Base-by-base conservation (phyloP, 1,140 invertebrate species). In the Rhysida immarginata region DNA sequence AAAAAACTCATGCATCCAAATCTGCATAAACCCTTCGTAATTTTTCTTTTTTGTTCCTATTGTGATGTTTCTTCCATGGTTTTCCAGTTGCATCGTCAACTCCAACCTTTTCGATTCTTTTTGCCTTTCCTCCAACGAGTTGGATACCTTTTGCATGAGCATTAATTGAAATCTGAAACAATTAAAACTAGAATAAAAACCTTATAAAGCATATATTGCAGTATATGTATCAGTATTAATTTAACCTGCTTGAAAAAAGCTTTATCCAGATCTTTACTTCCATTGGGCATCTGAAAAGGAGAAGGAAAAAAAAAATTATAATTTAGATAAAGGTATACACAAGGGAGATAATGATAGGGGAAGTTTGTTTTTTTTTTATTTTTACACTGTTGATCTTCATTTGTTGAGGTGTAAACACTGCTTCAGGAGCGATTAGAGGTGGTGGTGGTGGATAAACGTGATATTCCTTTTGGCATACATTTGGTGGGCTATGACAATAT, bases 41-140 rank as follows among this genome's bases (percentile, higher is more conserved):
- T 69, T 95, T 95, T 66, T 94, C 86, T 60, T 80, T 80, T 65
- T 89, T 90, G 51, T 87, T 85, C 63, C 83, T 81, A 65, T 88
- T 87, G 20, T 77, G 74, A 65, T 87, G 84, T 63, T 79, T 78
- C 64, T 89, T 89, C 85, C 87, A 90, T 2, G 87, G 85, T 70
- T 92, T 92, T 16, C 16, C 29, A 8, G 29, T 8, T 35, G 29
- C n/a, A n/a, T n/a, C n/a, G n/a, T n/a, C n/a, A n/a, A n/a, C n/a
- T n/a, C n/a, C n/a, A n/a, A n/a, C n/a, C n/a, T n/a, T n/a, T n/a
- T n/a, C n/a, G n/a, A n/a, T n/a, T n/a, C n/a, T n/a, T n/a, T n/a
- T n/a, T n/a, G n/a, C n/a, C n/a, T n/a, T n/a, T n/a, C n/a, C n/a
- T n/a, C n/a, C n/a, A n/a, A n/a, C n/a, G n/a, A n/a, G n/a, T n/a